Evolutionary conservation across 2,113 vertebrate species (phyloP), one percentile per base, ranked within the genome.

Genomic region (Hyperopisus bebe): DNA sequence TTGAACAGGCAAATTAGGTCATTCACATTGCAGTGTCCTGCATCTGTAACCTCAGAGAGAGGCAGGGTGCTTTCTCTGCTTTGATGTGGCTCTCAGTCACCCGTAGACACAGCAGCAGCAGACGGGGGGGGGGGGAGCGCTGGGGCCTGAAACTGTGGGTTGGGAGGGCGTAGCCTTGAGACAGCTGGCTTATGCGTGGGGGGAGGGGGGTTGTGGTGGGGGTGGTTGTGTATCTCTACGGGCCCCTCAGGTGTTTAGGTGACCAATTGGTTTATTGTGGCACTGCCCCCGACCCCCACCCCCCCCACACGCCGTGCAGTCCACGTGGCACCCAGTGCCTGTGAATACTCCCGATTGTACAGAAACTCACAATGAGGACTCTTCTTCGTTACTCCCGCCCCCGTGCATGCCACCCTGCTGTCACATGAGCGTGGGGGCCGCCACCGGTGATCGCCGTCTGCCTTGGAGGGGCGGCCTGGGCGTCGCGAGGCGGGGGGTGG

Each of bases 361-460:
- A 35, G 31, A 2, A 3, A 24, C n/a, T 89, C 48, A 89, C 88
- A 89, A 89, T 89, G 74, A 74, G 74, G 70, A 47, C 88, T 42
- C 27, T 89, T 89, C 19, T 82, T 89, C 21, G 2, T 50, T 6
- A n/a, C 27, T n/a, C 47, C 84, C 15, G 1, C 85, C 48, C 85
- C 85, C 48, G 2, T 15, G 6, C 47, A 31, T n/a, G 27, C 48
- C 80, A 83, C 80, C 39, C 80, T 9, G 42, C 21, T 44, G 80
- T 89, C 88, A 89, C 88, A 89, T 89, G 88, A 89, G 88, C 70
- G 2, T n/a, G 70, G 47, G 48, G 74, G 74, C 48, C 31, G 2
- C 27, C 80, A 44, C 70, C 19, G 48, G 74, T 70, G 35, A 48
- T 53, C 70, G 21, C 88, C 17, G 15, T 42, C 47, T 48, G 74